These are phyloP conservation scores for Zingel zingel DNA, from an alignment of 2,113 vertebrate species.

Conservation along the genomic window DNA sequence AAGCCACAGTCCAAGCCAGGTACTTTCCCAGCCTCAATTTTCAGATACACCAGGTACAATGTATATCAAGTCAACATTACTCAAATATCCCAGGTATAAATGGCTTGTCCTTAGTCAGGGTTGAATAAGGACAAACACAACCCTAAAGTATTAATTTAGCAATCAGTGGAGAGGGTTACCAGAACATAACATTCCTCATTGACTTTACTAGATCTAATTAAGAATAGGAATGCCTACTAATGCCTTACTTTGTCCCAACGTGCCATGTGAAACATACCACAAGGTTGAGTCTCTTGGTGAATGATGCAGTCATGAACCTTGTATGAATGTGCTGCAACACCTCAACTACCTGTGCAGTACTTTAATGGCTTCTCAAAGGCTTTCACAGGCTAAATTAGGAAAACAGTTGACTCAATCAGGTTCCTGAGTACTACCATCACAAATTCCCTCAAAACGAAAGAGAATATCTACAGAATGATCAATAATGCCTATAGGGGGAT, in stretches of 20 bases:
- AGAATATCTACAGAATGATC: conserved; percentile 6
- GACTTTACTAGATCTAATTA: background rate
- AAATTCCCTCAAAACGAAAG: background rate
- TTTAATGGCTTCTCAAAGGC: background rate
- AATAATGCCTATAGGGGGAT: background rate
- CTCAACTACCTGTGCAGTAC: background rate
- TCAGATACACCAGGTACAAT: background rate
- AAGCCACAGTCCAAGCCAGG: background rate
- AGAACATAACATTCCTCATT: background rate
- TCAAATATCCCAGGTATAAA: background rate
- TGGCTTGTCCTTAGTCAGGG: background rate
- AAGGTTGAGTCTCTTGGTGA: background rate
- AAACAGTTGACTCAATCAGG: background rate
- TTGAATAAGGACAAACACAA: background rate
- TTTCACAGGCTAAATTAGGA: conserved; percentile 1
- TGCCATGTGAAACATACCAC: background rate
- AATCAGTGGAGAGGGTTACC: background rate
- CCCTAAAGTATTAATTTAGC: background rate
- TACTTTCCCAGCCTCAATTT: background rate
- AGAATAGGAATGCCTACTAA: background rate
- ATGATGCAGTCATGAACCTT: background rate
- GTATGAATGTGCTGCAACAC: background rate
- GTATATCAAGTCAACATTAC: background rate
- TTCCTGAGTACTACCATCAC: background rate
- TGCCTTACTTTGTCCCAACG: background rate